These are phyloP conservation scores for Eidolon dupreanum DNA, from an alignment of 2,797 vertebrate species.

Conservation along the genomic window DNA sequence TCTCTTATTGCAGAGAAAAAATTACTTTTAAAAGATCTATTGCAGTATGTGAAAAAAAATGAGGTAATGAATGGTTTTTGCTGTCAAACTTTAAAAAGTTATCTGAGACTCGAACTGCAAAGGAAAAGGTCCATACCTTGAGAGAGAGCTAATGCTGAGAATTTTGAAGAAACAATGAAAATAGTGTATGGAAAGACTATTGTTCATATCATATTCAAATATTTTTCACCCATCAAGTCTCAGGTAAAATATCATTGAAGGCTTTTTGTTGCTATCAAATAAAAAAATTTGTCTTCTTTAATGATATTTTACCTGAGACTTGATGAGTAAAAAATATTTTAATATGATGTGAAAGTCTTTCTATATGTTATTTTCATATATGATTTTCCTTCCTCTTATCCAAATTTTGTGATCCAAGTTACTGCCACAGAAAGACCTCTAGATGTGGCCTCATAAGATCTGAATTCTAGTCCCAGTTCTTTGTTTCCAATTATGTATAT, in stretches of 20 bases:
- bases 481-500: neutral
- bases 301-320: neutral
- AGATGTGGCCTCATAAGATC: neutral
- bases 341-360: neutral
- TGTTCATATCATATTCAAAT: neutral
- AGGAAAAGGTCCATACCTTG: neutral
- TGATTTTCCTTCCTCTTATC: neutral
- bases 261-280: neutral
- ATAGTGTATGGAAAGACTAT: neutral
- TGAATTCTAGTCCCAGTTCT: neutral
- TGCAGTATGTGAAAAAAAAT: neutral
- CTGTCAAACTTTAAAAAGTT: neutral
- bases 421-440: neutral
- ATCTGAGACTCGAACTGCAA: neutral
- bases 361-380: neutral
- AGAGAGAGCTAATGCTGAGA: neutral
- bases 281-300: neutral
- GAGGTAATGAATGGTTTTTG: neutral
- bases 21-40: neutral
- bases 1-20: neutral
- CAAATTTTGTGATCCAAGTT: neutral
- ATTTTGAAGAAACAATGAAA: neutral
- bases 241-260: neutral
- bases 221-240: neutral
- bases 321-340: neutral